Conservation (phyloP, 2,797 vertebrate species). For the Furcifer pardalis region DNA sequence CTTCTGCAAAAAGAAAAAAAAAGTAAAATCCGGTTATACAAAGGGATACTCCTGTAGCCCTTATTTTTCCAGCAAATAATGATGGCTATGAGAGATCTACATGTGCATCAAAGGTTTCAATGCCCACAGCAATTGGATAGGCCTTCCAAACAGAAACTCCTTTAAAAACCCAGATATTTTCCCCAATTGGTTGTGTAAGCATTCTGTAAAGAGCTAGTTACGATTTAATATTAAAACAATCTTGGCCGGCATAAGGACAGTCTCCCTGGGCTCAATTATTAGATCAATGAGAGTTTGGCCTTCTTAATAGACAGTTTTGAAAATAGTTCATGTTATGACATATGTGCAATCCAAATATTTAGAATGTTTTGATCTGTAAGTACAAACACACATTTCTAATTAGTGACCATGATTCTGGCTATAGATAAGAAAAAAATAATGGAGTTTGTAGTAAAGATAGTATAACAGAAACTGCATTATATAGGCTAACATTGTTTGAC, state of each 20-base stretch:
- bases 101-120: too few relatives aligned
- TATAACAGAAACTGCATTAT: not conserved
- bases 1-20: not conserved
- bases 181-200: not conserved
- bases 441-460: not conserved
- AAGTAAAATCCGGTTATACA: not conserved
- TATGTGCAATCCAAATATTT: not conserved
- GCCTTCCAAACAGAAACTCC: too few relatives aligned
- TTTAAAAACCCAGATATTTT: not conserved
- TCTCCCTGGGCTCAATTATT: not conserved
- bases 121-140: not conserved
- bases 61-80: not conserved
- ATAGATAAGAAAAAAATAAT: not conserved
- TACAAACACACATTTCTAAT: too few relatives aligned
- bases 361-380: not conserved
- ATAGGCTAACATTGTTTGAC: not conserved
- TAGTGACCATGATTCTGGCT: not conserved
- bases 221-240: not conserved
- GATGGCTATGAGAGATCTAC: not conserved
- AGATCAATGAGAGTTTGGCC: not conserved
- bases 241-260: rapidly evolving
- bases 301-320: conserved; percentile 5
- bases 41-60: not conserved
- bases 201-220: not conserved
- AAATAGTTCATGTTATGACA: not conserved